These are phyloP conservation scores for Oryzias melastigma DNA, from an alignment of 2,113 vertebrate species.

Conservation along the genomic window DNA sequence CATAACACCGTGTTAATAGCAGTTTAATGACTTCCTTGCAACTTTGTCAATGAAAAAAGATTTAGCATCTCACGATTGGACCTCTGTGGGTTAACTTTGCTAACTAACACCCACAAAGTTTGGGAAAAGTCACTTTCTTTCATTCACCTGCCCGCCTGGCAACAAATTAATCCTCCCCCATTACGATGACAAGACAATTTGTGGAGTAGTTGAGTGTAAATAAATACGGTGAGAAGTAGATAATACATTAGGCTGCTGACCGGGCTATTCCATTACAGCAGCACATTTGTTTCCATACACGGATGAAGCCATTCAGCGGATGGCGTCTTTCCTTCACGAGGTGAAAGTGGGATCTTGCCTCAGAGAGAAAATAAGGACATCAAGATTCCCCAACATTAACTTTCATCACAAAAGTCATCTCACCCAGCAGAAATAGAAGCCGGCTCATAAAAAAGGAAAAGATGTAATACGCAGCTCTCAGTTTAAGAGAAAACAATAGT, in stretches of 20 bases:
- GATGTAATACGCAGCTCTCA: constrained; percentile 69
- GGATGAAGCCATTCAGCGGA: constrained; percentile 62
- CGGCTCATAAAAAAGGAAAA: constrained; percentile 69
- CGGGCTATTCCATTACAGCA: constrained; percentile 77
- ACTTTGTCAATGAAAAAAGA: not conserved
- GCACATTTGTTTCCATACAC: constrained; percentile 82
- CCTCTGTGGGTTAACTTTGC: constrained; percentile 52
- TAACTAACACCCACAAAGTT: constrained; percentile 60
- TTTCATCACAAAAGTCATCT: constrained; percentile 81
- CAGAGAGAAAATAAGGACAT: constrained; percentile 71
- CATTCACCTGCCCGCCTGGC: constrained; percentile 72
- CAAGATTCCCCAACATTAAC: constrained; percentile 73
- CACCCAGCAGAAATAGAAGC: constrained; percentile 52
- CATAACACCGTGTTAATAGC: constrained; percentile 21
- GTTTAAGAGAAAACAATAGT: constrained; percentile 77
- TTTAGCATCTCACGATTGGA: not conserved
- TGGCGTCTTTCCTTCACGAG: constrained; percentile 72
- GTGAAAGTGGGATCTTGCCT: constrained; percentile 68
- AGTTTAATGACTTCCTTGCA: constrained; percentile 1
- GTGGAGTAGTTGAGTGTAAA: constrained; percentile 83
- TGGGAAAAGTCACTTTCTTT: constrained; percentile 72
- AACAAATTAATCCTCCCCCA: constrained; percentile 81
- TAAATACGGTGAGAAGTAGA: constrained; percentile 81
- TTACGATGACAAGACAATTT: constrained; percentile 83
- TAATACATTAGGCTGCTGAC: constrained; percentile 81